Evolutionary conservation across 1,140 invertebrate species (phyloP), one percentile per base, ranked within the genome.

Genomic region (Diploscapter pachys): DNA sequence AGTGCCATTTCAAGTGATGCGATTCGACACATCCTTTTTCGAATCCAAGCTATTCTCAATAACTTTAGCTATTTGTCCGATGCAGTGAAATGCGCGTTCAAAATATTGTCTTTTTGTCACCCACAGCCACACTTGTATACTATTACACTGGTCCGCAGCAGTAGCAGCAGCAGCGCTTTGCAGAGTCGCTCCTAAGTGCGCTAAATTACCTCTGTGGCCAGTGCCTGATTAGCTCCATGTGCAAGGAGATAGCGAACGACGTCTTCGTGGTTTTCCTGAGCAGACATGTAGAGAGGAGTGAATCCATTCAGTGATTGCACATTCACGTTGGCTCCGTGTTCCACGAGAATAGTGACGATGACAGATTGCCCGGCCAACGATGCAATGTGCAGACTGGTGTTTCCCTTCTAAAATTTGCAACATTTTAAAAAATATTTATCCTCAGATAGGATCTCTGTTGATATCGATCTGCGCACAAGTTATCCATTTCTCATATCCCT

Each of bases 271-370:
- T 98, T 98, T 88, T 99, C 96, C 88, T 99, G 96, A 2, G 96
- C 95, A 6, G 95, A 95, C 96, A 99, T 99, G 85, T 99, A 99
- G 11, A 99, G 89, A 3, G 96, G 96, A 8, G 96, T 99, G 87
- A 99, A 99, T 73, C 96, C 96, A 90, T 96, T 98, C 88, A 98
- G 93, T 59, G 93, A 96, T 87, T 99, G 96, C 59, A 95, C 94
- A 89, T 99, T 99, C 68, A 99, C 95, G 81, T 94, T 92, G 65
- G 95, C 96, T 62, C 92, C 92, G 89, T 94, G 91, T 86, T 95
- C 92, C 66, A 99, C 92, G 62, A 99, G 89, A 70, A 97, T 90
- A 86, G 91, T 92, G 13, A 99, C 96, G 76, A 99, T 94, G 80
- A 96, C 92, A 82, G 92, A 91, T 65, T 76, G 95, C 5, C 97